A percentile compares a stretch with the other conserved stretches of the same genome.
Evolutionary conservation across 2,113 vertebrate species (phyloP).

Genomic region (Rhinoptilus africanus): DNA sequence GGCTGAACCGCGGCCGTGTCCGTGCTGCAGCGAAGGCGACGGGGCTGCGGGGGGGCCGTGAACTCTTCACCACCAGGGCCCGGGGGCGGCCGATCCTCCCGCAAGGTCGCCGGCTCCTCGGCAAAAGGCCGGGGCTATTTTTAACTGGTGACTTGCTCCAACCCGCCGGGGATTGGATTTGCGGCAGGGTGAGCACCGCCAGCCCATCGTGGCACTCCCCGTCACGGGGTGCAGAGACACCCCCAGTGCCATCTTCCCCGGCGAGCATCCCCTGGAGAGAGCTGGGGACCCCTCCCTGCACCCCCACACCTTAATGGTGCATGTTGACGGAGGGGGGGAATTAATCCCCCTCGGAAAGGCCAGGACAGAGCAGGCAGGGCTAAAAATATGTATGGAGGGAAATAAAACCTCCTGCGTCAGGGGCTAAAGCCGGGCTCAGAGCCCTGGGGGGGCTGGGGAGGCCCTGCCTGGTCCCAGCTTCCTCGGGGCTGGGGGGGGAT

Average conservation of each 20-base stretch:
- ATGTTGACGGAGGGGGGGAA: rapidly evolving
- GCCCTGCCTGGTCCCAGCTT: not conserved
- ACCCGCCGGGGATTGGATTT: not conserved
- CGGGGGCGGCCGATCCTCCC: not conserved
- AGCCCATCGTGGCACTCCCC: not conserved
- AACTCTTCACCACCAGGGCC: not conserved
- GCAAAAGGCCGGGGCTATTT: constrained; percentile 27
- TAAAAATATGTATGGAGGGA: constrained; percentile 31
- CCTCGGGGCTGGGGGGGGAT: not conserved
- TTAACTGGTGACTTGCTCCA: not conserved
- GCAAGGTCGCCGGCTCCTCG: not conserved
- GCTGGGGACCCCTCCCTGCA: not conserved
- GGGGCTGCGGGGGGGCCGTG: not conserved
- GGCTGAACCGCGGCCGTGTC: not conserved
- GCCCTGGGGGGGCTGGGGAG: not conserved
- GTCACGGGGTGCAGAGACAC: not conserved
- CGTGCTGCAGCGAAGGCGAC: not conserved
- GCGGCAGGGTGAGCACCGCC: rapidly evolving
- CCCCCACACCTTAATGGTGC: not conserved
- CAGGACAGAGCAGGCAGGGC: not conserved
- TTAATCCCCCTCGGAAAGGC: not conserved
- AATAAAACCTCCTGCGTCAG: constrained; percentile 40
- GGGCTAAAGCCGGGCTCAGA: not conserved
- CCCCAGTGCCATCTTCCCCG: rapidly evolving
- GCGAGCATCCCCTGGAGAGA: not conserved